phyloP scores from a whole-genome alignment of 2,888 invertebrate species.

The Ceramica pisi region DNA sequence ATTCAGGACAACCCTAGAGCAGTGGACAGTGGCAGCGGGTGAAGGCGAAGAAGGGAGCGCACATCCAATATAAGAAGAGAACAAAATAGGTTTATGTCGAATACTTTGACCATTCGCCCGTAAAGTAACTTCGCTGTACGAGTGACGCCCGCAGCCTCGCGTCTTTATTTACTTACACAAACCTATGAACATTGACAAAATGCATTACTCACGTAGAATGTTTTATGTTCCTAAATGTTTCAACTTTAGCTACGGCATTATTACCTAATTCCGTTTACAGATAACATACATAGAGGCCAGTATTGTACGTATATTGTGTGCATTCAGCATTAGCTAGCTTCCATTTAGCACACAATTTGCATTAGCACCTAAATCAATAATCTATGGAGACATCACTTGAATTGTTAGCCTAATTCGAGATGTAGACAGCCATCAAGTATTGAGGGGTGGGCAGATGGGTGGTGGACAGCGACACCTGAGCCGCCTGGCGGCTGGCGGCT shows the following conservation, averaged over 20 bases:
- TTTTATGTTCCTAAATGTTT: conserved; percentile 30
- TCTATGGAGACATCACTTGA: conserved; percentile 68
- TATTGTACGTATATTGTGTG: conserved; percentile 20
- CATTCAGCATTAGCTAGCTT: conserved; percentile 45
- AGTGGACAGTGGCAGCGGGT: conserved; percentile 84
- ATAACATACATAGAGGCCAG: conserved; percentile 21
- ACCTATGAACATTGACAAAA: conserved; percentile 59
- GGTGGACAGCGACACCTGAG: conserved; percentile 66
- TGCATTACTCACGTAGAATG: conserved; percentile 55
- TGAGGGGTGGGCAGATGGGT: conserved; percentile 75
- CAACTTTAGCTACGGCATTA: conserved; percentile 28
- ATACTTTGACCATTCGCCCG: conserved; percentile 91
- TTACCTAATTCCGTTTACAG: conserved; percentile 53
- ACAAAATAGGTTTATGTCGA: conserved; percentile 91
- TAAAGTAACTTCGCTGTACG: conserved; percentile 88
- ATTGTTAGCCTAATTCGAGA: conserved; percentile 79
- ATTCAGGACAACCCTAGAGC: conserved; percentile 78
- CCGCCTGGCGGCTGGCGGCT: conserved; percentile 10
- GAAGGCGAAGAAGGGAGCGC: conserved; percentile 85
- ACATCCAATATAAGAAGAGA: conserved; percentile 91
- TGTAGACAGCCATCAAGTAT: conserved; percentile 83
- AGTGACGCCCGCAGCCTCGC: conserved; percentile 80
- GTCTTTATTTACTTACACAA: conserved; percentile 59
- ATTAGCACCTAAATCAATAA: conserved; percentile 73
- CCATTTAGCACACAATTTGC: conserved; percentile 57